Base-by-base conservation (phyloP, 2,888 invertebrate species). In the Campoplex nolae region DNA sequence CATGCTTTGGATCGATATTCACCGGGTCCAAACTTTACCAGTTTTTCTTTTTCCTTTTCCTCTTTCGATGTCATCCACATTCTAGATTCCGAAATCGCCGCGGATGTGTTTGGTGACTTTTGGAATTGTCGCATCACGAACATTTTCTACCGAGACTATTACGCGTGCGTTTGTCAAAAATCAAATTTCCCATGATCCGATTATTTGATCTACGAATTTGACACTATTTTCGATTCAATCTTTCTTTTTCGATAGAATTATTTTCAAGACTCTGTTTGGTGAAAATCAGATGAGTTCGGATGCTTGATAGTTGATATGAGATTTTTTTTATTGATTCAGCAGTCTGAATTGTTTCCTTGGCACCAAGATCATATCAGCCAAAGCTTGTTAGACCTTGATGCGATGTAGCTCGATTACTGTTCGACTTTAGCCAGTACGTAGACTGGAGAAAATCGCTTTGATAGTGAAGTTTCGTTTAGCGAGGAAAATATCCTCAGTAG, bases 1-100 rank as follows among this genome's bases (percentile, higher is more conserved):
- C 84, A 84, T 70, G 18, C 38, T 45, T 45, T 32, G 73, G 83
- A 85, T 87, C 87, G 87, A 87, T 87, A 84, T 84, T 78, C 81
- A 13, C 80, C 71, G 42, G 77, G 70, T 70, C 48, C 91, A 90
- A 91, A 91, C 71, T 75, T 81, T 45, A 56, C 82, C 74, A 16
- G 8, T 28, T 54, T 58, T 58, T 76, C n/a, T 32, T 45, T 67
- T 48, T 42, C 54, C 18, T n/a, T 48, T 48, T 51, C 32, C 23
- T 16, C 32, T n/a, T 28, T 38, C 74, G n/a, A 45, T 16, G 42
- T 75, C 76, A 76, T 65, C 54, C 48, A 71, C 58, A 51, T 73
- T 48, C 38, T 65, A 23, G 28, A 18, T 23, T 65, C 58, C 16
- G 7, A 23, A 45, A 45, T 42, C 1, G 28, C 0, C 23, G 45